Conservation (phyloP, 2,113 vertebrate genomes). For the Ranitomeya imitator region DNA sequence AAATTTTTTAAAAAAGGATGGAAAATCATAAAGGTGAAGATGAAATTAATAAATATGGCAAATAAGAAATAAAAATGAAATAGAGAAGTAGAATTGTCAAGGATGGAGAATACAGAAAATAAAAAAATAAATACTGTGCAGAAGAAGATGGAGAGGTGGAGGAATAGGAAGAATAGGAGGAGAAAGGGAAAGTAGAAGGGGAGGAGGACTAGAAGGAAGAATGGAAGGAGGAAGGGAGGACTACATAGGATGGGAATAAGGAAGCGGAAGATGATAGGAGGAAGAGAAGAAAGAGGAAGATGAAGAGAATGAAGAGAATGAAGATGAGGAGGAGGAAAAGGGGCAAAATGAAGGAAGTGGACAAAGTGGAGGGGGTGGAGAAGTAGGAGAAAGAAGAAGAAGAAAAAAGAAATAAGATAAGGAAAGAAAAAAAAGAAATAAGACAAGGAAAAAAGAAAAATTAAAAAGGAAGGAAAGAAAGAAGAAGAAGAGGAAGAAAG, state of each 20-base stretch:
- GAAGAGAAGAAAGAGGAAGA: neutral
- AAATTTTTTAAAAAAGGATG: neutral
- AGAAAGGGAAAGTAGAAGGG: neutral
- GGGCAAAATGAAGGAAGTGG: no score
- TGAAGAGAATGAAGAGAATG: neutral
- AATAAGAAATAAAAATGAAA: neutral
- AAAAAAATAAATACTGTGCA: neutral
- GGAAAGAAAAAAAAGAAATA: no score
- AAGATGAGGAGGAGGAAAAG: neutral
- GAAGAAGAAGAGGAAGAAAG: no score
- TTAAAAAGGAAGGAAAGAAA: no score
- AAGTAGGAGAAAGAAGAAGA: no score
- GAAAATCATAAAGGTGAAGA: neutral
- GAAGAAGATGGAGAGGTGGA: neutral
- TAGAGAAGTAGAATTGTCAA: neutral
- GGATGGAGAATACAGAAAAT: neutral
- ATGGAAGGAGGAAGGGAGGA: neutral
- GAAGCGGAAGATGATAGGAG: neutral
- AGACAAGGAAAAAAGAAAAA: no score
- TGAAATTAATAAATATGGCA: neutral
- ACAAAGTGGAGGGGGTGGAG: no score
- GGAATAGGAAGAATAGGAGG: neutral
- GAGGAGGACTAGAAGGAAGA: neutral
- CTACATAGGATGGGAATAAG: neutral
- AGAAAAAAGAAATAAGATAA: no score